phyloP scores from a whole-genome alignment of 1,140 invertebrate genomes.

The Drosophila mojavensis region DNA sequence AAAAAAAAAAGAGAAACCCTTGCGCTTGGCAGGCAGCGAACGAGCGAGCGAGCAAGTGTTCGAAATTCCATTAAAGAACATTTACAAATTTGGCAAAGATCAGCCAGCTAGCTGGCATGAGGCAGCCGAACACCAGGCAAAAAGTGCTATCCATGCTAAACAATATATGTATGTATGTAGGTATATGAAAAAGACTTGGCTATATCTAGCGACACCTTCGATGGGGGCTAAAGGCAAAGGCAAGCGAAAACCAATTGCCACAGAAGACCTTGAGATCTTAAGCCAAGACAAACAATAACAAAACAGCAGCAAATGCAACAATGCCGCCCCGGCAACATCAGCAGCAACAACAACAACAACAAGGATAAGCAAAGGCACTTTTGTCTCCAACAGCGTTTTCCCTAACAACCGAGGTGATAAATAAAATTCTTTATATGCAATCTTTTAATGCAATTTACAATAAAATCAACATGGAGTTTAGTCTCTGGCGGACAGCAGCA shows the following conservation, averaged over 20 bases:
- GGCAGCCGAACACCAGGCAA: conserved; percentile 12
- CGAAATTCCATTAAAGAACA: conserved; percentile 81
- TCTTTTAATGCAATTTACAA: conserved; percentile 83
- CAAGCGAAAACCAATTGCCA: conserved; percentile 37
- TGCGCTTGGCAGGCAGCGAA: background rate
- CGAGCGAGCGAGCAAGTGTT: conserved; percentile 63
- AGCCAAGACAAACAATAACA: conserved; percentile 71
- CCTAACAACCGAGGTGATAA: conserved; percentile 83
- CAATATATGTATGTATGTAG: conserved; percentile 21
- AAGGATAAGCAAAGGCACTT: conserved; percentile 49
- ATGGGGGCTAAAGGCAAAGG: conserved; percentile 43
- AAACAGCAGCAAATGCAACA: conserved; percentile 56
- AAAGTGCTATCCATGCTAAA: conserved; percentile 50
- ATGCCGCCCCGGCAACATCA: conserved; percentile 41
- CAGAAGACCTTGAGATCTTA: conserved; percentile 72
- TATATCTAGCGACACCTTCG: conserved; percentile 64
- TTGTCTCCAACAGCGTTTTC: conserved; percentile 84
- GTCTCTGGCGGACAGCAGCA: conserved; percentile 43
- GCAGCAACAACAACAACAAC: conserved; percentile 18
- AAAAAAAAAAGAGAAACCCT: conserved; percentile 29
- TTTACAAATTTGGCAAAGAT: conserved; percentile 82
- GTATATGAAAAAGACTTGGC: conserved; percentile 3
- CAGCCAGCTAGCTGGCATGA: conserved; percentile 1
- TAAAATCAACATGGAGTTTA: conserved; percentile 83
- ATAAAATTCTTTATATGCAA: conserved; percentile 84